A percentile compares a stretch with the other conserved stretches of the same genome.
phyloP scores from a whole-genome alignment of 2,113 vertebrate genomes.

The Ctenomys sociabilis region DNA sequence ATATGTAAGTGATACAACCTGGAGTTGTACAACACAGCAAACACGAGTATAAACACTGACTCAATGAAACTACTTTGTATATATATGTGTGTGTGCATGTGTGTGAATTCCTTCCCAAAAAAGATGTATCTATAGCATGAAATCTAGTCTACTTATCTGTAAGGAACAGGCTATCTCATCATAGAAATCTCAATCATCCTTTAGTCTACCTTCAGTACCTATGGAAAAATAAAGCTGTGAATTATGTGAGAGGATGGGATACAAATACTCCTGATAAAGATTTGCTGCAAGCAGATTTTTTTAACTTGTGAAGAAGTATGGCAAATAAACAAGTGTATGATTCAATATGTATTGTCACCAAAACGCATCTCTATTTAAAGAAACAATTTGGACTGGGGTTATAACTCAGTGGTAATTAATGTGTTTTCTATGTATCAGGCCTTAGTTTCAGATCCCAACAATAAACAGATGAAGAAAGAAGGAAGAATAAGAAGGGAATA shows the following conservation, averaged over 20 bases:
- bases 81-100: not conserved
- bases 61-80: not conserved
- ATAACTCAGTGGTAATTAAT: not conserved
- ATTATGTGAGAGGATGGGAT: not conserved
- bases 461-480: not conserved
- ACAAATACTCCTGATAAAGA: slow-evolving; percentile 31
- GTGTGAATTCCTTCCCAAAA: not conserved
- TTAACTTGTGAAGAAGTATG: slow-evolving; percentile 39
- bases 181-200: slow-evolving; percentile 13
- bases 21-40: not conserved
- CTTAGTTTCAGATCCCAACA: not conserved
- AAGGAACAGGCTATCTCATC: not conserved
- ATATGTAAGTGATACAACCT: not conserved
- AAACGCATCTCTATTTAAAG: not conserved
- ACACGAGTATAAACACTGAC: slow-evolving; percentile 33
- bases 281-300: slow-evolving; percentile 43
- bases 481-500: no score
- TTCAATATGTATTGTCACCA: not conserved
- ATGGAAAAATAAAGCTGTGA: slow-evolving; percentile 32
- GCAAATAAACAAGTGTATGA: slow-evolving; percentile 38
- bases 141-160: not conserved
- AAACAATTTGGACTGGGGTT: not conserved
- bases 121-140: not conserved
- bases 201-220: not conserved
- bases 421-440: not conserved